These are phyloP conservation scores for Argya squamiceps DNA, from an alignment of 2,797 vertebrate species.

Conservation along the genomic window DNA sequence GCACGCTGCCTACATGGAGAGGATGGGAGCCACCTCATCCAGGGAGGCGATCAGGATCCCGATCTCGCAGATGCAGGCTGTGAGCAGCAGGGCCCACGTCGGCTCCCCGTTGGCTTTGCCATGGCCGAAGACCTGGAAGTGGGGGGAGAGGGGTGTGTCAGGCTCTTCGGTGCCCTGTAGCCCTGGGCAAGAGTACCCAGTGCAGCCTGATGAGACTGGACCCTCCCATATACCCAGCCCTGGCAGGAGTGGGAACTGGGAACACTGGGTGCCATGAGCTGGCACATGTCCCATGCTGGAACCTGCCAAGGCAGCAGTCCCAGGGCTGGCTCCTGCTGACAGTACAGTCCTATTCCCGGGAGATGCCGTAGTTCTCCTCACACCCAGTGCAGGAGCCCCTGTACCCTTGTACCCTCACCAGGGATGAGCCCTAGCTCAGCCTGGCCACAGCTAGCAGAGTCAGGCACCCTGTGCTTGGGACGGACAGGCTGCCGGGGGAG, in stretches of 20 bases:
- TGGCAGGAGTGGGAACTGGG: background rate
- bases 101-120: conserved; percentile 96
- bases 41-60: conserved; percentile 98
- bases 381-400: background rate
- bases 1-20: conserved; percentile 89
- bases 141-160: fast-evolving
- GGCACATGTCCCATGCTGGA: background rate
- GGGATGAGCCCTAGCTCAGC: background rate
- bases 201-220: fast-evolving
- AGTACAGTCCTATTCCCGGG: fast-evolving
- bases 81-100: conserved; percentile 94
- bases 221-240: background rate
- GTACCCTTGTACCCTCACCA: background rate
- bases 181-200: background rate
- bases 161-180: fast-evolving
- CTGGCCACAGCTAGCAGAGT: background rate
- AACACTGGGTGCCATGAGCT: fast-evolving
- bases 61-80: conserved; percentile 94
- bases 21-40: conserved; percentile 94
- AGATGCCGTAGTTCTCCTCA: background rate
- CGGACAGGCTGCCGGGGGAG: fast-evolving
- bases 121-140: conserved; percentile 90
- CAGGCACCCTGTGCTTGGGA: fast-evolving
- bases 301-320: background rate
- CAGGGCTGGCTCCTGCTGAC: background rate